phyloP scores from a whole-genome alignment of 2,113 vertebrate genomes.

The Amblyopsis rosae region DNA sequence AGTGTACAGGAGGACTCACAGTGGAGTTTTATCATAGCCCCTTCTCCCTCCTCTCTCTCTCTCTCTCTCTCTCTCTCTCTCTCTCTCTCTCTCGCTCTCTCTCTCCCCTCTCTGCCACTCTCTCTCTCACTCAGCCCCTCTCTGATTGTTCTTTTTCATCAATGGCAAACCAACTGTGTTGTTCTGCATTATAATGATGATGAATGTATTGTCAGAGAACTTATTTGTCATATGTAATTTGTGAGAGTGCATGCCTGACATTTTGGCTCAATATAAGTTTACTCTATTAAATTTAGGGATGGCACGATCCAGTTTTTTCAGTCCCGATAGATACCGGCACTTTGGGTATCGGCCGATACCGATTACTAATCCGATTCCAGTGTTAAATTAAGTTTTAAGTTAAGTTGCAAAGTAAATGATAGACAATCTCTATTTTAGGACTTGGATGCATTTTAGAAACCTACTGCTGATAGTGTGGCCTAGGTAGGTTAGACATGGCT shows the following conservation, averaged over 20 bases:
- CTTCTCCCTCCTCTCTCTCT: slow-evolving; percentile 50
- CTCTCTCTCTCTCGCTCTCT: slow-evolving; percentile 34
- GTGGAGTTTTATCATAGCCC: slow-evolving; percentile 78
- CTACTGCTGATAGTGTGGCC: too few species aligned
- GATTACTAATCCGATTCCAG: too few species aligned
- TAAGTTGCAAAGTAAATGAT: too few species aligned
- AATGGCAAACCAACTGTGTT: slow-evolving; percentile 70
- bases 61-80: slow-evolving; percentile 19
- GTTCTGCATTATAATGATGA: slow-evolving; percentile 65
- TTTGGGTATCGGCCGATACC: too few species aligned
- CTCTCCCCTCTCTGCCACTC: slow-evolving; percentile 23
- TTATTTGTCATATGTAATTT: slow-evolving; percentile 57
- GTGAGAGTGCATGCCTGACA: slow-evolving; percentile 27
- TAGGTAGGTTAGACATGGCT: too few species aligned
- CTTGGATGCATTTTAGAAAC: too few species aligned
- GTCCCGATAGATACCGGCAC: too few species aligned
- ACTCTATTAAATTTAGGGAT: slow-evolving; percentile 11
- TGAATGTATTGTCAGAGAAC: slow-evolving; percentile 29
- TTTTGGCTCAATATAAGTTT: slow-evolving; percentile 25
- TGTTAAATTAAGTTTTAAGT: too few species aligned
- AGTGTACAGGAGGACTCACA: slow-evolving; percentile 69
- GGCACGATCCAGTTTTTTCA: too few species aligned
- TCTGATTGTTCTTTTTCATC: slow-evolving; percentile 33
- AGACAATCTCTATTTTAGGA: too few species aligned
- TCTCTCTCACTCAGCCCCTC: slow-evolving; percentile 26